Evolutionary conservation across 2,797 vertebrate genomes (phyloP), one percentile per base, ranked within the genome.

Genomic region (Aphelocoma californica): DNA sequence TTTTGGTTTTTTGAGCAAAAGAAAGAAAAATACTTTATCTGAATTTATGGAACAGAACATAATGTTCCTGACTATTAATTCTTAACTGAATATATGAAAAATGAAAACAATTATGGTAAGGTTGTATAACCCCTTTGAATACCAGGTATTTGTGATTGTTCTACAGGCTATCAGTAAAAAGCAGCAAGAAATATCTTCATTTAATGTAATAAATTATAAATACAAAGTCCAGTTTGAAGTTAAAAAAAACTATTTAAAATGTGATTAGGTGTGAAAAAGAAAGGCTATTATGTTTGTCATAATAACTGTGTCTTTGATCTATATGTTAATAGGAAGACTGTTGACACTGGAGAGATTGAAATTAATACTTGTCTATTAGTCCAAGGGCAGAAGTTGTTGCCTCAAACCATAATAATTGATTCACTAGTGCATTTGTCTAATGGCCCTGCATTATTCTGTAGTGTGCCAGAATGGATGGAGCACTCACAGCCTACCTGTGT

Each of bases 401-500:
- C 97, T 97, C 77, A 95, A 97, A 98, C 96, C 95, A 97, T 95
- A 98, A 91, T 78, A 96, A 98, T 97, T 97, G 96, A 97, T 98
- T 97, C 74, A 77, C 64, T 62, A 85, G 83, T 96, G 91, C 88
- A 95, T 98, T 97, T 97, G 90, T 98, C 88, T 97, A 95, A 96
- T 94, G 93, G 83, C 81, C 50, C 29, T 86, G 45, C 67, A 72
- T 73, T 88, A 75, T 90, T 92, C 74, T 73, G 57, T 57, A 65
- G 58, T 45, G 45, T 90, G 64, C 16, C 71, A 89, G 61, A 71
- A 86, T 54, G 72, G 79, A 90, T 62, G 26, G 29, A 88, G 58
- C 51, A n/a, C 65, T 90, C 83, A 14, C 36, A 38, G 21, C 62
- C 65, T 73, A 92, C 88, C 81, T 83, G 61, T 74, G 61, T 71